Evolutionary conservation across 2,113 vertebrate species (phyloP).

Genomic region (Saguinus midas): DNA sequence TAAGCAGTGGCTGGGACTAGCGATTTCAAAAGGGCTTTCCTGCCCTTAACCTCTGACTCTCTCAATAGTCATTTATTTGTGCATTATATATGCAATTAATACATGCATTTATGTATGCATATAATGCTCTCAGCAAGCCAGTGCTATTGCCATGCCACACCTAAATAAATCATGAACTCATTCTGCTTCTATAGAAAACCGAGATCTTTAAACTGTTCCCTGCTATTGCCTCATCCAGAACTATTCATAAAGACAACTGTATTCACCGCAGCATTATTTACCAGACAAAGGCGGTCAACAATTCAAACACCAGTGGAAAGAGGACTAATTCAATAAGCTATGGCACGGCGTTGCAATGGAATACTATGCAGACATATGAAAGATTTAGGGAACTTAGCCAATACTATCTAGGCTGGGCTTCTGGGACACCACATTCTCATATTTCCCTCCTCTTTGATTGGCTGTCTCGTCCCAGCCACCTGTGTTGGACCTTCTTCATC

Average conservation of each 20-base stretch:
- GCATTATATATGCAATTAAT: not conserved
- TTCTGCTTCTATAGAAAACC: not conserved
- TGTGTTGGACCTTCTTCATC: not conserved
- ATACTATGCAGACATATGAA: not conserved
- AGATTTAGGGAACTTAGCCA: not conserved
- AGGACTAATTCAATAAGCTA: not conserved
- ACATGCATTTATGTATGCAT: not conserved
- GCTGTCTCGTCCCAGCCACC: not conserved
- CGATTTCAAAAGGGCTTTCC: not conserved
- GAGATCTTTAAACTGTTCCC: not conserved
- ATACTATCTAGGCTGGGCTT: not conserved
- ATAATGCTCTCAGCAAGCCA: not conserved
- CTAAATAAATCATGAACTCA: not conserved
- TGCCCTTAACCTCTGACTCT: not conserved
- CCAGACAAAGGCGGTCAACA: not conserved
- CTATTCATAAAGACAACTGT: not conserved
- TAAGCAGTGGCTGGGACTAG: not conserved
- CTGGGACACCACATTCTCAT: not conserved
- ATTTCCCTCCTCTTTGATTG: not conserved
- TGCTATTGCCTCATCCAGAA: not conserved
- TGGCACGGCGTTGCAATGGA: fast-evolving
- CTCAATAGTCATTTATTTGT: not conserved
- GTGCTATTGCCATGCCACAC: no score
- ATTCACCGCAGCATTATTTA: not conserved
- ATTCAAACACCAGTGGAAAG: not conserved